Evolutionary conservation across 1,140 invertebrate species (phyloP).

Genomic region (Meteorus sp.): DNA sequence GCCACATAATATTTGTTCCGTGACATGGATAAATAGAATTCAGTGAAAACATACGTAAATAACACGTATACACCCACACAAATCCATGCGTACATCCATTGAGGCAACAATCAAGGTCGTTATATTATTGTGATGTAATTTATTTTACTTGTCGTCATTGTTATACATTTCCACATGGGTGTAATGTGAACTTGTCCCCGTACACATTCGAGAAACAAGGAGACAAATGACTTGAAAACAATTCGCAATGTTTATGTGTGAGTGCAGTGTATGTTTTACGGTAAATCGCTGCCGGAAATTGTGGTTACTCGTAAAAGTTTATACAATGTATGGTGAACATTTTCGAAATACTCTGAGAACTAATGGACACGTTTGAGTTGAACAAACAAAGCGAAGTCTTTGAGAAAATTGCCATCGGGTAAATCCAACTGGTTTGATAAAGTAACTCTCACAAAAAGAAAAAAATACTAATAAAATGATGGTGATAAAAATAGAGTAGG

Average conservation of each 20-base stretch:
- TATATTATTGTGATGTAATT: too few species aligned
- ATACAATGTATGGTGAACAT: conserved; percentile 21
- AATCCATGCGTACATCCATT: too few species aligned
- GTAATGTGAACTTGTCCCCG: neutral
- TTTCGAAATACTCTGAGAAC: neutral
- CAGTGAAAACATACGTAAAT: too few species aligned
- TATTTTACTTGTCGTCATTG: neutral
- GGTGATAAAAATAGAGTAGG: neutral
- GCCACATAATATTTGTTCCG: too few species aligned
- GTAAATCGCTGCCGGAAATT: conserved; percentile 27
- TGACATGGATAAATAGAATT: too few species aligned
- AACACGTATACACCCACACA: neutral
- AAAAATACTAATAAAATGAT: neutral
- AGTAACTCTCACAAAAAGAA: too few species aligned
- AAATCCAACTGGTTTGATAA: too few species aligned
- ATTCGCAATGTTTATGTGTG: conserved; percentile 7
- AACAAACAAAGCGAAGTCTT: neutral
- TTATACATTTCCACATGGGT: neutral
- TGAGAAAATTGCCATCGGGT: neutral
- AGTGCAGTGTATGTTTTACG: neutral
- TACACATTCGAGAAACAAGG: neutral
- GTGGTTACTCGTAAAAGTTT: conserved; percentile 29
- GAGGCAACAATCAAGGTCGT: too few species aligned
- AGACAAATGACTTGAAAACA: conserved; percentile 3
- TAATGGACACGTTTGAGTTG: conserved; percentile 24